phyloP scores from a whole-genome alignment of 1,140 invertebrate genomes.

The Chlorops oryzae region DNA sequence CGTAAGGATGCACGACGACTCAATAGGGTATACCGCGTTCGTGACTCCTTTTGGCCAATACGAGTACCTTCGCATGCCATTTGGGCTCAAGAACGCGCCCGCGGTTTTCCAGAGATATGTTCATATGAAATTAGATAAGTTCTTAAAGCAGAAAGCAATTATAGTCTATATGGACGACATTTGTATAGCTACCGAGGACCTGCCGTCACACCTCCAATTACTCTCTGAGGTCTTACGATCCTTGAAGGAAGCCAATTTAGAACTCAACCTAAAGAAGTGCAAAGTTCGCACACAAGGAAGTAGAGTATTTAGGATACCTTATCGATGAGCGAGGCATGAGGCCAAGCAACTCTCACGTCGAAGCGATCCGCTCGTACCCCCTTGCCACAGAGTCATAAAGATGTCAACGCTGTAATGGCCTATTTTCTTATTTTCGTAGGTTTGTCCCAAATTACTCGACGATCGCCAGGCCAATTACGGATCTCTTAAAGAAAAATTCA shows the following conservation, averaged over 20 bases:
- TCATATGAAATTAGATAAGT: slow-evolving; percentile 31
- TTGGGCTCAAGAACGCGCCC: slow-evolving; percentile 47
- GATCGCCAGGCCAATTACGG: slow-evolving; percentile 21
- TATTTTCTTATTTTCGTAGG: not conserved
- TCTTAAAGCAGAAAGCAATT: slow-evolving; percentile 3
- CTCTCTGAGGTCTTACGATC: slow-evolving; percentile 21
- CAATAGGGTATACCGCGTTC: slow-evolving; percentile 37
- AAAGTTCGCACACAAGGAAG: slow-evolving; percentile 24
- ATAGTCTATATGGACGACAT: slow-evolving; percentile 15
- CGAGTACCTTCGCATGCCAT: slow-evolving; percentile 47
- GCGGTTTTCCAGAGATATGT: slow-evolving; percentile 46
- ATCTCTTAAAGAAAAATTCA: slow-evolving; percentile 23
- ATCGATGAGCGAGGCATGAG: slow-evolving; percentile 16
- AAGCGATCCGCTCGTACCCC: too few species aligned
- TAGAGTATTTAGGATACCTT: slow-evolving; percentile 22
- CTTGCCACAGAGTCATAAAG: too few species aligned
- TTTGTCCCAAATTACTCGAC: slow-evolving; percentile 28
- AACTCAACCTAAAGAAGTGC: slow-evolving; percentile 44
- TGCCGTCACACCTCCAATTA: not conserved
- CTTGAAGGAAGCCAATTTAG: slow-evolving; percentile 32
- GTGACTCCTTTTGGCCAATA: slow-evolving; percentile 46
- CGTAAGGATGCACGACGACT: not conserved
- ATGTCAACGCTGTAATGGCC: too few species aligned
- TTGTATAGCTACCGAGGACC: not conserved
- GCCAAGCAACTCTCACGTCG: slow-evolving; percentile 25